Percentiles rank a stretch among this genome's conserved stretches.
phyloP scores from a whole-genome alignment of 2,888 invertebrate genomes.

The Rhagonycha lutea region DNA sequence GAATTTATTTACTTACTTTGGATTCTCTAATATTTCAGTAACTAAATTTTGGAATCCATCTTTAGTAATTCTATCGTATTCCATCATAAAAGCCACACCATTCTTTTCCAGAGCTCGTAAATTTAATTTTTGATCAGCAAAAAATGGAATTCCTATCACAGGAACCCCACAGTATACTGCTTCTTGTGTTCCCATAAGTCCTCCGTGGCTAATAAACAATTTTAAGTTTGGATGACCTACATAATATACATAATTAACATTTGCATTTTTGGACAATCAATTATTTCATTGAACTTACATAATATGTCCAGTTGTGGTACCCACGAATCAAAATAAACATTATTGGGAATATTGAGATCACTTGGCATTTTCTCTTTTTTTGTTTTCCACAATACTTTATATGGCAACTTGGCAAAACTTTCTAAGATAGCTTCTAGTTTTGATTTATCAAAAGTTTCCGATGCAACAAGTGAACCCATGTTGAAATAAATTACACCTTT shows the following conservation, averaged over 20 bases:
- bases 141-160: constrained; percentile 50
- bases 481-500: not conserved
- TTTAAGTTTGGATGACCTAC: constrained; percentile 34
- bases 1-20: not conserved
- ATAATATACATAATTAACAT: not conserved
- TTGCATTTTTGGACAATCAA: too few species aligned
- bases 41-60: constrained; percentile 5
- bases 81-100: constrained; percentile 56
- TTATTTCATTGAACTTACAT: not conserved
- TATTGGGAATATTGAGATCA: not conserved
- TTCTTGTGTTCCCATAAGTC: constrained; percentile 57
- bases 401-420: not conserved
- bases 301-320: not conserved
- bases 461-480: not conserved
- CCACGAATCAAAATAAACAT: not conserved
- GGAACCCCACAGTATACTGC: constrained; percentile 55
- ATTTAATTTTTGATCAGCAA: constrained; percentile 57
- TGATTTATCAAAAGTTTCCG: not conserved
- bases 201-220: constrained; percentile 62
- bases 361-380: not conserved
- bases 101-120: constrained; percentile 58
- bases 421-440: not conserved
- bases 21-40: not conserved
- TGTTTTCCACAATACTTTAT: not conserved
- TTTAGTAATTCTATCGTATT: constrained; percentile 42